phyloP scores from a whole-genome alignment of 2,888 invertebrate species.

The Troglohyphantes excavatus region DNA sequence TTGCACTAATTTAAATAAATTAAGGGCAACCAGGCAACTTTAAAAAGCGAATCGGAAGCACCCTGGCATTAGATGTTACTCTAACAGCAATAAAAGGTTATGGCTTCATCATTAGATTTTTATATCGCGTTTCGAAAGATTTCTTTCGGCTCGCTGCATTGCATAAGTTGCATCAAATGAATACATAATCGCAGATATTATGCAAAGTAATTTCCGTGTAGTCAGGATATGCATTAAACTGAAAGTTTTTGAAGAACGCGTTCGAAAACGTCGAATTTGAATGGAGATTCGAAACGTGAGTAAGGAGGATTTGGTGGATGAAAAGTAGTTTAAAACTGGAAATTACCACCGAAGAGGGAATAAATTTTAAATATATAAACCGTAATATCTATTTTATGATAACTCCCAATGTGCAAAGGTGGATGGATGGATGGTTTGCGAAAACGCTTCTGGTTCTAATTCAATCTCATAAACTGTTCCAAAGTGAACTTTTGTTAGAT shows the following conservation, averaged over 20 bases:
- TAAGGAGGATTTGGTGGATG: background rate
- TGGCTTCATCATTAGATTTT: background rate
- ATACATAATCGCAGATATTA: background rate
- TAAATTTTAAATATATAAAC: background rate
- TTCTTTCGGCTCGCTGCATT: background rate
- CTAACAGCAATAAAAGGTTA: slow-evolving; percentile 1
- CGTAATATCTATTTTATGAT: background rate
- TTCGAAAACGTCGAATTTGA: background rate
- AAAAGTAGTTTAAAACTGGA: background rate
- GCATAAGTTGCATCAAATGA: background rate
- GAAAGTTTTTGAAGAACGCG: background rate
- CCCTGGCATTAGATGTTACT: background rate
- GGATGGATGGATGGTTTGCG: background rate
- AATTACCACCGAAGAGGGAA: background rate
- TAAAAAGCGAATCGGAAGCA: background rate
- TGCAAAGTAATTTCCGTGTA: background rate
- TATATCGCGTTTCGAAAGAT: background rate
- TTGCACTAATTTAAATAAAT: slow-evolving; percentile 44
- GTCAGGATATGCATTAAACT: background rate
- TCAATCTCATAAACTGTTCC: background rate
- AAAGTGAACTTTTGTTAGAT: background rate
- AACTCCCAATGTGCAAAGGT: background rate
- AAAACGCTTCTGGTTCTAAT: background rate
- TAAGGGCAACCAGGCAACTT: background rate
- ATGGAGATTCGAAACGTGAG: background rate